These are phyloP conservation scores for Bombycilla garrulus DNA, from an alignment of 2,113 vertebrate genomes.

Conservation along the genomic window DNA sequence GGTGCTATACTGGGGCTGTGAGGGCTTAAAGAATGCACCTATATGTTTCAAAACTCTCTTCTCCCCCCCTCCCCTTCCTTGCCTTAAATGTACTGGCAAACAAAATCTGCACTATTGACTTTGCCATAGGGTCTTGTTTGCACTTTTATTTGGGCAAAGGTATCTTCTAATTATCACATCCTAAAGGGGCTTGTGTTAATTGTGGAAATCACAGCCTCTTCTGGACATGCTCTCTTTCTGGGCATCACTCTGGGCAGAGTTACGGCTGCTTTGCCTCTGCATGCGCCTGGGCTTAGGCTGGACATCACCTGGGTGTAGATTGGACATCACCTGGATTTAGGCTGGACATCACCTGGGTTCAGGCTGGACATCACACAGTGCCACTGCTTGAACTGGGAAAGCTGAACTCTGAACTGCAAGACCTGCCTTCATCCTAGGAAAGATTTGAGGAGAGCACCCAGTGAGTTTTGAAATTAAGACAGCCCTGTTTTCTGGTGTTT, in stretches of 20 bases:
- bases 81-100: background rate
- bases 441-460: background rate
- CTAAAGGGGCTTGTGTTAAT: background rate
- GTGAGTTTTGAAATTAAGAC: background rate
- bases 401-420: background rate
- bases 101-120: background rate
- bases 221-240: background rate
- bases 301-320: background rate
- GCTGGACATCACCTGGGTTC: background rate
- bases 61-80: too few relatives aligned
- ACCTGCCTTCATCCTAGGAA: background rate
- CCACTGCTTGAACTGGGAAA: background rate
- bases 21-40: background rate
- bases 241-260: background rate
- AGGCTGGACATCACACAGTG: accelerated
- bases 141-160: background rate
- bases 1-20: background rate
- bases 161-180: background rate
- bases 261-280: background rate
- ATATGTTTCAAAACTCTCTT: background rate
- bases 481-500: background rate
- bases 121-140: accelerated
- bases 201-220: background rate
- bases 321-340: background rate
- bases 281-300: background rate